A percentile compares a stretch with the other conserved stretches of the same genome.
Evolutionary conservation across 1,140 invertebrate genomes (phyloP).

Genomic region (Ridgeia piscesae): DNA sequence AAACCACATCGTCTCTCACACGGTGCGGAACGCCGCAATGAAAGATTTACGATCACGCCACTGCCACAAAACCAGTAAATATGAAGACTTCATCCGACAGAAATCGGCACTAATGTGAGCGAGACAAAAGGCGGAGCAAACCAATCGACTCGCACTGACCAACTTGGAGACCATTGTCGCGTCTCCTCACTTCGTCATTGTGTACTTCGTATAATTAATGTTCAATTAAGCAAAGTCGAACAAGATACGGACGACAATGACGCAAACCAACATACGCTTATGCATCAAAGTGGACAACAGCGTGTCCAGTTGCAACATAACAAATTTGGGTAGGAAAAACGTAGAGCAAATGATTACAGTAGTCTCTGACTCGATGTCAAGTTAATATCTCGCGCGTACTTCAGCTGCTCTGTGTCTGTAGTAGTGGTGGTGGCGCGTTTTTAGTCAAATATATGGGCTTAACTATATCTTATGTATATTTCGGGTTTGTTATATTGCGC

Average conservation of each 20-base stretch:
- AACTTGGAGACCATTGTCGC: background rate
- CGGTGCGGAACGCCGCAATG: background rate
- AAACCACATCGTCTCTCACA: background rate
- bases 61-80: background rate
- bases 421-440: background rate
- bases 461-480: background rate
- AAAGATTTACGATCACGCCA: background rate
- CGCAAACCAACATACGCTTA: background rate
- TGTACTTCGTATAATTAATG: background rate
- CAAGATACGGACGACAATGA: background rate
- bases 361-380: background rate
- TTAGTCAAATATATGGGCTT: background rate
- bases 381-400: background rate
- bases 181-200: background rate
- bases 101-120: background rate
- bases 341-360: background rate
- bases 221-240: background rate
- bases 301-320: background rate
- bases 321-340: background rate
- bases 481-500: background rate
- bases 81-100: background rate
- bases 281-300: background rate
- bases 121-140: background rate
- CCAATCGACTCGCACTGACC: background rate
- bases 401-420: background rate